Evolutionary conservation across 1,140 invertebrate species (phyloP).

Genomic region (Drosophila pseudoobscura): DNA sequence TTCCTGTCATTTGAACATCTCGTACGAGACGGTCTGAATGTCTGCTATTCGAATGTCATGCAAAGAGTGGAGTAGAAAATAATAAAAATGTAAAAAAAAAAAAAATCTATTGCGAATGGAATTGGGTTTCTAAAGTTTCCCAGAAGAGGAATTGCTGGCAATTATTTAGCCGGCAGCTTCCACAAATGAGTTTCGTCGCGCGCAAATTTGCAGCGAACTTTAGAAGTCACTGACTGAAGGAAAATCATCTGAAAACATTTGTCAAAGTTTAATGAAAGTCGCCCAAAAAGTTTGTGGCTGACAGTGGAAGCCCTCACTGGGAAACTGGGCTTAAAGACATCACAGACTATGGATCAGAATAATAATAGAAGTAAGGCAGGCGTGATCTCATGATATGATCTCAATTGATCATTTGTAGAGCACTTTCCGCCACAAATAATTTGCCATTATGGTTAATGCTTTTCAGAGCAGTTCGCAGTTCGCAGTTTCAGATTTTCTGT

Average conservation of each 20-base stretch:
- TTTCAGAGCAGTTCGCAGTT: too few relatives aligned
- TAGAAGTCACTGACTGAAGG: constrained; percentile 57
- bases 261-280: constrained; percentile 58
- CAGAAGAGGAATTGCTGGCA: constrained; percentile 32
- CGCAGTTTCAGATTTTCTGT: too few relatives aligned
- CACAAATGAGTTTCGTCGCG: constrained; percentile 50
- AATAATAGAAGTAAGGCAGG: too few relatives aligned
- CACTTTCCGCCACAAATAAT: too few relatives aligned
- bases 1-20: constrained; percentile 61
- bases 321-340: too few relatives aligned
- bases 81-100: background rate
- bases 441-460: too few relatives aligned
- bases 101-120: constrained; percentile 9
- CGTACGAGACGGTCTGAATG: constrained; percentile 29
- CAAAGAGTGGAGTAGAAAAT: background rate
- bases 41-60: constrained; percentile 50
- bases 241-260: constrained; percentile 41
- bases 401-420: too few relatives aligned
- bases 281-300: constrained; percentile 31
- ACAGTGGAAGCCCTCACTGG: constrained; percentile 4
- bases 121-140: constrained; percentile 52
- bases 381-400: too few relatives aligned
- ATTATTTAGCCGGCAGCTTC: constrained; percentile 71
- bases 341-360: background rate
- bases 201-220: constrained; percentile 48